phyloP scores from a whole-genome alignment of 2,797 vertebrate genomes.

The Sebastes taczanowskii region DNA sequence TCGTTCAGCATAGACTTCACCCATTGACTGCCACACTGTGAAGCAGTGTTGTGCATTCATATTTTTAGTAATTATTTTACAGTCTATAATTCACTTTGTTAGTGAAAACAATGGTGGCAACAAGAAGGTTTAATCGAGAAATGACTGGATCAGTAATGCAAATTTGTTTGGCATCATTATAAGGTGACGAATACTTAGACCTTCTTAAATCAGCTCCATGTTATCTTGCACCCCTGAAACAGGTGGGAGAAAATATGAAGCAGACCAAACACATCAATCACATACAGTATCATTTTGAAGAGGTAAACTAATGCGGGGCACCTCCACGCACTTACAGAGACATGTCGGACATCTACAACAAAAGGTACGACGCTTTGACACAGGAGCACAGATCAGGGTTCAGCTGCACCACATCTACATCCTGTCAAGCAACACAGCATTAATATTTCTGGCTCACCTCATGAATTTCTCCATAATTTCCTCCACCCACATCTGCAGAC shows the following conservation, averaged over 20 bases:
- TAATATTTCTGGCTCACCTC: conserved; percentile 83
- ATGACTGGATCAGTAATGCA: background rate
- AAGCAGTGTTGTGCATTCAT: background rate
- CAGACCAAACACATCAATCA: background rate
- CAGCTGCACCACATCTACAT: conserved; percentile 2
- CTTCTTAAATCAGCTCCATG: background rate
- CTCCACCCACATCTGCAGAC: conserved; percentile 99
- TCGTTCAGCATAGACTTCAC: background rate
- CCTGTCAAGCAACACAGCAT: background rate
- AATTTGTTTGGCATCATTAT: background rate
- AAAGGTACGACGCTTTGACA: background rate
- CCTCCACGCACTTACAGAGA: background rate
- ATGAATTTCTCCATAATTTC: conserved; percentile 99
- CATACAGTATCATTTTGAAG: background rate
- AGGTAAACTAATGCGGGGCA: background rate
- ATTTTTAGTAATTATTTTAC: background rate
- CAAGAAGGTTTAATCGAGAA: background rate
- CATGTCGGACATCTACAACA: background rate
- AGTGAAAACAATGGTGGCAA: background rate
- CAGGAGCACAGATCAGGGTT: background rate
- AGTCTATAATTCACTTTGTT: background rate
- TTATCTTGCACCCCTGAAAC: background rate
- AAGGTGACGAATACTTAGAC: background rate
- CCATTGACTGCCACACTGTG: background rate
- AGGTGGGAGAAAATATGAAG: background rate